phyloP scores from a whole-genome alignment of 2,888 invertebrate species.

The Calameuta idolon region DNA sequence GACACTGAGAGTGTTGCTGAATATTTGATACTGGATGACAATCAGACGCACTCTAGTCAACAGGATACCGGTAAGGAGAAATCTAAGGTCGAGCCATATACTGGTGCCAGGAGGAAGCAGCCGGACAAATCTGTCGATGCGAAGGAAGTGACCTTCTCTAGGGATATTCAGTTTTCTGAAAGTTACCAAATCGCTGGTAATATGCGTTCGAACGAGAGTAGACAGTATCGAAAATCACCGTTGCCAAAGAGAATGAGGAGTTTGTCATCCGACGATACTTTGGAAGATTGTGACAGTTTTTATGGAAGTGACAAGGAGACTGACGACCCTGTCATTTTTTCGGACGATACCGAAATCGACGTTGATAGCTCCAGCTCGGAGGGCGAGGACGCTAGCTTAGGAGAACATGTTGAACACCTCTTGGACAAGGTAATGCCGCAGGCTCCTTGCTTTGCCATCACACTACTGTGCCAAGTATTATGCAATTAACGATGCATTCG shows the following conservation, averaged over 20 bases:
- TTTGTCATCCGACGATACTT: constrained; percentile 45
- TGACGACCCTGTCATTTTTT: constrained; percentile 73
- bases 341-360: constrained; percentile 72
- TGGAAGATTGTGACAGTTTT: constrained; percentile 71
- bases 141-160: constrained; percentile 63
- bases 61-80: constrained; percentile 39
- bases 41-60: constrained; percentile 59
- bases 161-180: constrained; percentile 49
- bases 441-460: constrained; percentile 9
- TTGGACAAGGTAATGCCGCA: constrained; percentile 54
- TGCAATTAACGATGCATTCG: constrained; percentile 22
- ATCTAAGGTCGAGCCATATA: background rate
- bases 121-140: background rate
- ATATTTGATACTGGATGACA: constrained; percentile 59
- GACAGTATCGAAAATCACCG: constrained; percentile 25
- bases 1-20: constrained; percentile 58
- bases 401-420: constrained; percentile 59
- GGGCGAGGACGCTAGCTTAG: constrained; percentile 55
- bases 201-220: constrained; percentile 27
- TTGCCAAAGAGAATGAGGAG: constrained; percentile 34
- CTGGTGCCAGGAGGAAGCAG: constrained; percentile 15
- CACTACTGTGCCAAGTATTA: constrained; percentile 8
- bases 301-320: constrained; percentile 74
- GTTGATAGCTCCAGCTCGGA: constrained; percentile 65
- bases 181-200: constrained; percentile 50